Conservation (phyloP, 1,140 invertebrate genomes). For the Gerris buenoi region DNA sequence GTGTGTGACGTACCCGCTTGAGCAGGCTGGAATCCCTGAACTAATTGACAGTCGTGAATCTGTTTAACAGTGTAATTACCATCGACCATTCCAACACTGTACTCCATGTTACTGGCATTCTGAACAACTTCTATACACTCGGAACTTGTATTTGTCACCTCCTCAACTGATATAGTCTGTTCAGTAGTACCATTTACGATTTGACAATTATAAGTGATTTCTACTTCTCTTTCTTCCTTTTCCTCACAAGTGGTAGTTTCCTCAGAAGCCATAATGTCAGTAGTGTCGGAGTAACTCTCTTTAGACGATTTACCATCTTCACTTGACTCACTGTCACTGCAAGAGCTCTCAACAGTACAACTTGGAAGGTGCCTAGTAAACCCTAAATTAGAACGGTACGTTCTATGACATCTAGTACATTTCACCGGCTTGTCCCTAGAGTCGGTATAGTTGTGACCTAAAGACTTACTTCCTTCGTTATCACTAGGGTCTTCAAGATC, state of each 20-base stretch:
- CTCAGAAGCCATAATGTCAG: not conserved
- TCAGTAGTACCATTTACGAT: not conserved
- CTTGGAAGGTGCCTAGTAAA: constrained; percentile 64
- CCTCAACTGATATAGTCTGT: not conserved
- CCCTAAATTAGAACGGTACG: constrained; percentile 73
- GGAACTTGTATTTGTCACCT: not conserved
- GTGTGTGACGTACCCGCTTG: constrained; percentile 7
- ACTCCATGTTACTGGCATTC: not conserved
- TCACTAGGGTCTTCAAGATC: constrained; percentile 8
- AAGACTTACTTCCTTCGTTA: not conserved
- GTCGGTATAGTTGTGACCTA: constrained; percentile 30
- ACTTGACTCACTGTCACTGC: constrained; percentile 51
- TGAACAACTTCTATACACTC: not conserved
- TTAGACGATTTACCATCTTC: constrained; percentile 19
- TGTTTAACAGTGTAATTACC: not conserved
- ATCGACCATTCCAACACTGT: not conserved
- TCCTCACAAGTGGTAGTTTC: not conserved
- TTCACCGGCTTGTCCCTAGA: constrained; percentile 54
- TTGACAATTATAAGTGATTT: not conserved
- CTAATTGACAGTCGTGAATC: not conserved
- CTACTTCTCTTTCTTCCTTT: not conserved
- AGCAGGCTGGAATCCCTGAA: not conserved
- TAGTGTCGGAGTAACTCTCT: no score
- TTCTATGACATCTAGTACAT: constrained; percentile 71
- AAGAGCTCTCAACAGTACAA: constrained; percentile 51